Evolutionary conservation across 1,140 invertebrate species (phyloP), one percentile per base, ranked within the genome.

Genomic region (Stenopsyche tienmushanensis): DNA sequence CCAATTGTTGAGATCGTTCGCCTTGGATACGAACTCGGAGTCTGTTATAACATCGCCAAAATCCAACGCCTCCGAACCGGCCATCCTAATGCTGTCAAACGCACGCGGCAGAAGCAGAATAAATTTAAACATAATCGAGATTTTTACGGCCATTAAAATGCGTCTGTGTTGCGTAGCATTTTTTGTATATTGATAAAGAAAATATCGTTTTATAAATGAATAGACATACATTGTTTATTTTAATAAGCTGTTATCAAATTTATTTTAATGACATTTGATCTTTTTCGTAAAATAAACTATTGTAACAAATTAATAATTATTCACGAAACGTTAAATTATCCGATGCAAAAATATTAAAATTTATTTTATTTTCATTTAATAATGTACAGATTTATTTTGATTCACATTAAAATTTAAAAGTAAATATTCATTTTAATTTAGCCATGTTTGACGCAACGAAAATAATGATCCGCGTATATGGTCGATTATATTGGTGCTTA

Each of bases 1-100:
- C 71, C 78, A 78, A 18, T 76, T 72, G 52, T 81, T 79, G n/a
- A 85, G 75, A 67, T 77, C 76, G 42, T 76, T 75, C 18, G 80
- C 75, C 65, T 79, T 81, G n/a, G 74, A 73, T 29, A 82, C 79
- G 55, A 85, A 83, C 41, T 72, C 67, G 55, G 63, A 66, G 64
- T 80, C 78, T 8, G 75, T 71, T 45, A 73, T 55, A 59, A 79
- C 67, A 50, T 80, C 78, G 29, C 72, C 76, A 62, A 79, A 79
- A 71, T 80, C 74, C 41, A 57, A 42, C 34, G 29, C 15, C 17
- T 57, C 54, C 1, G 1, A 2, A 10, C 7, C 34, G 7, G 18
- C 18, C 8, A 15, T 15, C 5, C 29, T 13, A 5, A 34, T 34
- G 29, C 29, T 34, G 29, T 13, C 29, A 34, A 13, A 34, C n/a